phyloP scores from a whole-genome alignment of 37 sponge, comb jelly and placozoan genomes.

The Geodia barretti region DNA sequence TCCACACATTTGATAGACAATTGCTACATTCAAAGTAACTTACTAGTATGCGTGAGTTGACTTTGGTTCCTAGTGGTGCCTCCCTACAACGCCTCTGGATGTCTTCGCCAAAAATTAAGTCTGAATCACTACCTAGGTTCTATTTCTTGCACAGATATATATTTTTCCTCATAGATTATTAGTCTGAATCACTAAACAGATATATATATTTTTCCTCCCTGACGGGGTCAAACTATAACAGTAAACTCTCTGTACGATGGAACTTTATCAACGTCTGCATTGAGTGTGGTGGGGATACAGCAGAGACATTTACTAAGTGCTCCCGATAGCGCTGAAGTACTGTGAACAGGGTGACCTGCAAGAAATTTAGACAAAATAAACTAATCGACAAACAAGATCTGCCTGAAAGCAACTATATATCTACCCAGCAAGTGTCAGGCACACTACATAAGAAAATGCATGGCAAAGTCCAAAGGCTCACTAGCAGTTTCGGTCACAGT shows the following conservation, averaged over 20 bases:
- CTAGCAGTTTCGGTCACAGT: constrained; percentile 8
- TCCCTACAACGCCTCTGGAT: constrained; percentile 63
- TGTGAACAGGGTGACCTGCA: constrained; percentile 9
- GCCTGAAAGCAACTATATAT: neutral
- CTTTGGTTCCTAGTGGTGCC: constrained; percentile 32
- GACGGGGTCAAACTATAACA: too few species aligned
- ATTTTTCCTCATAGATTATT: too few species aligned
- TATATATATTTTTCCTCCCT: too few species aligned
- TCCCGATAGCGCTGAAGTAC: constrained; percentile 49
- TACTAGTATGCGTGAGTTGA: constrained; percentile 65
- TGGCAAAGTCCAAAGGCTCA: too few species aligned
- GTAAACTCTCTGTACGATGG: too few species aligned
- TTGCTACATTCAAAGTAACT: neutral
- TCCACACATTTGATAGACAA: neutral
- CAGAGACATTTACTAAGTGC: constrained; percentile 64
- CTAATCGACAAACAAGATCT: neutral
- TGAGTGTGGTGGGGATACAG: constrained; percentile 44
- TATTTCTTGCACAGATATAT: neutral
- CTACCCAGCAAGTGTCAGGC: too few species aligned
- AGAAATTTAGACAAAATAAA: neutral
- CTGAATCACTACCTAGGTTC: neutral
- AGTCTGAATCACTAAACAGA: too few species aligned
- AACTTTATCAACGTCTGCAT: too few species aligned
- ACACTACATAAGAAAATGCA: too few species aligned
- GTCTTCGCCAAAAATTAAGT: constrained; percentile 33